These are phyloP conservation scores for Matsumyia berberina DNA, from an alignment of 2,888 invertebrate species.

Conservation along the genomic window DNA sequence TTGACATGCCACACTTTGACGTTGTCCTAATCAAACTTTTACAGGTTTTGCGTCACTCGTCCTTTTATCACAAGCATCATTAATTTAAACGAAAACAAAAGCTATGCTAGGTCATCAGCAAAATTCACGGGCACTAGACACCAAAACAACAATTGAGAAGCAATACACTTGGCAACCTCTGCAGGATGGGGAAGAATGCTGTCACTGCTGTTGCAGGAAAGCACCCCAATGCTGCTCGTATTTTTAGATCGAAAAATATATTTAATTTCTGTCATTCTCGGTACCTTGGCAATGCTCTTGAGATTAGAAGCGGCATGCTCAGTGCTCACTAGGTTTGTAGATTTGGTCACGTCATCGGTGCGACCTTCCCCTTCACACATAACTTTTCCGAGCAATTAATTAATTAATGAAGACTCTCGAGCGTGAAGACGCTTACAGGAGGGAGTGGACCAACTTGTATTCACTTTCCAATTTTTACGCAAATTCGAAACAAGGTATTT, in stretches of 20 bases:
- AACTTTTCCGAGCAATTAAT: constrained; percentile 62
- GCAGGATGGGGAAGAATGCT: constrained; percentile 55
- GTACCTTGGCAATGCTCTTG: constrained; percentile 74
- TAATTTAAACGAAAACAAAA: constrained; percentile 59
- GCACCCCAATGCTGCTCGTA: constrained; percentile 38
- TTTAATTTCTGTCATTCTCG: constrained; percentile 61
- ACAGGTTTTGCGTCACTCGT: not conserved
- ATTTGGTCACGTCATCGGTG: constrained; percentile 53
- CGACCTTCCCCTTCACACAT: constrained; percentile 69
- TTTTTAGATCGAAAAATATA: constrained; percentile 60
- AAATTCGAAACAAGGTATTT: constrained; percentile 40
- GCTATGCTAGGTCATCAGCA: constrained; percentile 50
- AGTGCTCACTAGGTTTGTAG: constrained; percentile 11
- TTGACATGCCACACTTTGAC: no score
- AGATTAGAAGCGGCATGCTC: constrained; percentile 32
- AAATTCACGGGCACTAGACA: constrained; percentile 12
- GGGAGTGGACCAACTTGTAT: not conserved
- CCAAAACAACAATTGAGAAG: constrained; percentile 25
- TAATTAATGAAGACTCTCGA: constrained; percentile 59
- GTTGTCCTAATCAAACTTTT: no score
- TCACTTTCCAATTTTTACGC: constrained; percentile 35
- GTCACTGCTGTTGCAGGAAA: constrained; percentile 38
- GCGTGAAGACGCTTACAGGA: not conserved
- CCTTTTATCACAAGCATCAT: not conserved
- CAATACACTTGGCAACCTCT: constrained; percentile 49